Evolutionary conservation across 2,797 vertebrate species (phyloP).

Genomic region (Pagetopsis macropterus): DNA sequence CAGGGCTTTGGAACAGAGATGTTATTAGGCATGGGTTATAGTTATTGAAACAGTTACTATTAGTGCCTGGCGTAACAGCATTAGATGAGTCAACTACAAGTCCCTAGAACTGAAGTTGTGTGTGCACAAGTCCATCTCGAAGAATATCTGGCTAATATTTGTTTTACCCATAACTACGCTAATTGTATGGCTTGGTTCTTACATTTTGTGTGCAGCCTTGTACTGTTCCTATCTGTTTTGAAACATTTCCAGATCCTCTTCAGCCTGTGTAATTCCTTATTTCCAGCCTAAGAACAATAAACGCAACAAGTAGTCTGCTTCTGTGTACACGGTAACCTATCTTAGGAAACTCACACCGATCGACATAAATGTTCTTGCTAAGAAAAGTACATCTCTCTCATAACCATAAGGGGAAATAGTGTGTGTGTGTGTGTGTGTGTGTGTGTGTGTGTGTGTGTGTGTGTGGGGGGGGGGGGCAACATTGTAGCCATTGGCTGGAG

Average conservation of each 20-base stretch:
- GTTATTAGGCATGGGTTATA: constrained; percentile 35
- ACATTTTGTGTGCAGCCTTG: constrained; percentile 34
- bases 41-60: constrained; percentile 42
- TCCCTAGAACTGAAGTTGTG: constrained; percentile 15
- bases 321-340: constrained; percentile 50
- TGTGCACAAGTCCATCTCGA: constrained; percentile 6
- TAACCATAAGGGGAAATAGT: constrained; percentile 29
- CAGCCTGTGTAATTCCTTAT: constrained; percentile 49
- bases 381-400: constrained; percentile 58
- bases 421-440: not conserved
- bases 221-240: constrained; percentile 35
- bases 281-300: constrained; percentile 62
- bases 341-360: constrained; percentile 39
- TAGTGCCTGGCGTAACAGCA: constrained; percentile 26
- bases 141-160: constrained; percentile 10
- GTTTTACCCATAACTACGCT: constrained; percentile 18
- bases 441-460: not conserved
- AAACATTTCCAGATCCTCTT: constrained; percentile 42
- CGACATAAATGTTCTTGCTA: constrained; percentile 43
- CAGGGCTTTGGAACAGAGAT: constrained; percentile 38
- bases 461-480: constrained; percentile 46
- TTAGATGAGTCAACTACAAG: constrained; percentile 19
- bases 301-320: constrained; percentile 52
- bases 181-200: constrained; percentile 11
- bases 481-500: constrained; percentile 80